phyloP scores from a whole-genome alignment of 2,113 vertebrate genomes.

The Nyctereutes procyonoides region DNA sequence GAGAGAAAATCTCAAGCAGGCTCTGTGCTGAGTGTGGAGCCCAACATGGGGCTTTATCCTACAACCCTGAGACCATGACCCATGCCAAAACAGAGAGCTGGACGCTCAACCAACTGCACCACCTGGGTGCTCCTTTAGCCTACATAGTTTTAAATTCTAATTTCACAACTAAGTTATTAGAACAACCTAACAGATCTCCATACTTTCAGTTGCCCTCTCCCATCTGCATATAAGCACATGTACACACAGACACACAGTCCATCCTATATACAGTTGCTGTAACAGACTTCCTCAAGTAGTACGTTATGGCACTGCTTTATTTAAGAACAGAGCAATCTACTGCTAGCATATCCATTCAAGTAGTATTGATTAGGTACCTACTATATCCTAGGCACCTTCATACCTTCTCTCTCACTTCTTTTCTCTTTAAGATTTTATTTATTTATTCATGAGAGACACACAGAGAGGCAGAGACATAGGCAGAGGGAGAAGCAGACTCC shows the following conservation, averaged over 20 bases:
- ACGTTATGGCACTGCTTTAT: neutral
- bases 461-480: too few relatives aligned
- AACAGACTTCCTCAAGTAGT: neutral
- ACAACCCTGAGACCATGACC: neutral
- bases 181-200: neutral
- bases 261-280: neutral
- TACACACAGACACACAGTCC: neutral
- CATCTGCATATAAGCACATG: neutral
- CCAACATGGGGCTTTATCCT: neutral
- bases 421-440: too few relatives aligned
- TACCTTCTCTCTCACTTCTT: neutral
- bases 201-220: neutral
- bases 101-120: neutral
- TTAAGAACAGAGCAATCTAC: conserved; percentile 18
- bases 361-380: neutral
- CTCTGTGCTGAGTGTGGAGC: neutral
- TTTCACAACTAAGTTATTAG: neutral
- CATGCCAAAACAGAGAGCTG: neutral
- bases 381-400: neutral
- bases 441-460: too few relatives aligned
- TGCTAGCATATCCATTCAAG: neutral
- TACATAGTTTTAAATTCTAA: conserved; percentile 19
- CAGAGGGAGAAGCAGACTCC: too few relatives aligned
- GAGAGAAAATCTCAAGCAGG: neutral
- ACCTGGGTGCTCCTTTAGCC: neutral